Evolutionary conservation across 2,113 vertebrate species (phyloP), one percentile per base, ranked within the genome.

Genomic region (Phasianus colchicus): DNA sequence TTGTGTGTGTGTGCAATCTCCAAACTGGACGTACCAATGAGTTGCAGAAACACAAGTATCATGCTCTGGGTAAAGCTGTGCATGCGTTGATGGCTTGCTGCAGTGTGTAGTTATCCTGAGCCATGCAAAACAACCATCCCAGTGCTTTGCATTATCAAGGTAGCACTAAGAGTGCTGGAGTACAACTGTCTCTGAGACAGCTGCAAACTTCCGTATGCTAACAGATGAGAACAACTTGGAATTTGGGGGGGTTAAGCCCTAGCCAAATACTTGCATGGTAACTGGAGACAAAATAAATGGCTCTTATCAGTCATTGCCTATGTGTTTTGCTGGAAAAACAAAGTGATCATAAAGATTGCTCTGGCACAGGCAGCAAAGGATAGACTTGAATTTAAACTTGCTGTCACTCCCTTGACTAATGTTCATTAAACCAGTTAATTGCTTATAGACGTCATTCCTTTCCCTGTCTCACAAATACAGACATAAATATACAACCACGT

Each of bases 301-400:
- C 64, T 80, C 45, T 93, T 95, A 92, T 80, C 87, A 71, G 89
- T 89, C 75, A 52, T 36, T 74, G 78, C 43, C 30, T 70, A 27
- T 87, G 55, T 87, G 61, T 88, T 92, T 88, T 95, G 38, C 85
- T 89, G 69, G 72, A 78, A 73, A 95, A 92, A 64, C 55, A 78
- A 74, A 93, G 67, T 38, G 18, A 73, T 83, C 42, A 24, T 24
- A 43, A 75, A 55, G 55, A 78, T 92, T 92, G 43, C 77, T 89
- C 79, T 88, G 69, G 65, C 38, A 55, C 14, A 60, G 71, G 43
- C 24, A 89, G 72, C 84, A 69, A 83, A 86, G 63, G 54, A 79
- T 38, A 89, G 74, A 75, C 71, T 81, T 79, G 75, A 83, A 91
- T 87, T 97, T 89, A 83, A 92, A 86, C 78, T 87, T 85, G 54